Percentiles rank a stretch among this genome's conserved stretches.
These are phyloP conservation scores for Imbricaverruca yamaguchii DNA, from an alignment of 2,888 invertebrate species.

Conservation along the genomic window DNA sequence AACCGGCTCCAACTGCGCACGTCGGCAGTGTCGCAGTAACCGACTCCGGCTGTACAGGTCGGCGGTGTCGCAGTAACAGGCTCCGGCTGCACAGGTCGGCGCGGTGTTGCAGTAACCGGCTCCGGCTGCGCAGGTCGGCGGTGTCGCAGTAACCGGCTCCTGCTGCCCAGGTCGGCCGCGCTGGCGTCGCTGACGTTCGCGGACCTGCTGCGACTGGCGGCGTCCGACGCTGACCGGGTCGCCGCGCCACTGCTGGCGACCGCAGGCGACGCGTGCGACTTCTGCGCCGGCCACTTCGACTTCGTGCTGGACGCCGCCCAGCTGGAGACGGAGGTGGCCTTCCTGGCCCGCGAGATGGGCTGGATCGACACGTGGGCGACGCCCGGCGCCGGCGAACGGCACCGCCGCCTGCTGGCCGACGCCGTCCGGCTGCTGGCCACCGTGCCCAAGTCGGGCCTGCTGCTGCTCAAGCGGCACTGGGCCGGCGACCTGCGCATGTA, in stretches of 20 bases:
- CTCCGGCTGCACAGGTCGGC: no score
- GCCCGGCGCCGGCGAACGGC: not conserved
- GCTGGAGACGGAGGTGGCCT: not conserved
- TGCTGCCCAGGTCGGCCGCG: not conserved
- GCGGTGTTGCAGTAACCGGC: no score
- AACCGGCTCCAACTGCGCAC: no score
- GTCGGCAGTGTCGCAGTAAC: no score
- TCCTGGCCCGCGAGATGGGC: not conserved
- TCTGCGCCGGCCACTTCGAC: not conserved
- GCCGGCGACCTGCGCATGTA: not conserved
- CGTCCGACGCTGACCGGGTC: not conserved
- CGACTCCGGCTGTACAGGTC: no score
- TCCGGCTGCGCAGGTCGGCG: no score
- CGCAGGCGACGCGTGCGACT: not conserved
- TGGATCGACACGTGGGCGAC: not conserved
- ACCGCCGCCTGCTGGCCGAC: not conserved
- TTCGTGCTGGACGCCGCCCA: slow-evolving; percentile 2
- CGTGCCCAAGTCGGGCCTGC: not conserved
- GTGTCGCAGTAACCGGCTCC: no score
- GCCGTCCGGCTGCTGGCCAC: not conserved
- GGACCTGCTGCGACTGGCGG: not conserved
- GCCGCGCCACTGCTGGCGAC: not conserved
- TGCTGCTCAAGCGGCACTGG: not conserved
- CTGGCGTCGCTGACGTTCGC: not conserved
- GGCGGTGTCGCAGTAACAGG: no score